Evolutionary conservation across 1,140 invertebrate genomes (phyloP).

Genomic region (Drosophila teissieri): DNA sequence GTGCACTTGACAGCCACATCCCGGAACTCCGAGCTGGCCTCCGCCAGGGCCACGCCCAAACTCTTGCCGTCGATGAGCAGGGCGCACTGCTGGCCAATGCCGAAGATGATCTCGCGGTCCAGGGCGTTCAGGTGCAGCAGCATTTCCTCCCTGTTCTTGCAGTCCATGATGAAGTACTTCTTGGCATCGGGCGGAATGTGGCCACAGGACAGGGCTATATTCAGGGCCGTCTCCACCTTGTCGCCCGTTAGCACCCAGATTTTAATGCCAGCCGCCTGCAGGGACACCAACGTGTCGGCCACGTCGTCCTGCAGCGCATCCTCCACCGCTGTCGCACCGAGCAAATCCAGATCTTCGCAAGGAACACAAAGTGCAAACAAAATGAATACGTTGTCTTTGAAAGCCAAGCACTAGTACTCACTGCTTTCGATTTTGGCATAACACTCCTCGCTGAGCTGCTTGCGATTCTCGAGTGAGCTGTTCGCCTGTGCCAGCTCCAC

Average conservation of each 20-base stretch:
- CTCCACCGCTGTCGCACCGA: constrained; percentile 93
- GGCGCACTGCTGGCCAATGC: constrained; percentile 64
- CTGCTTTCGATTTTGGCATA: constrained; percentile 79
- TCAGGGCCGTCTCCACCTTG: constrained; percentile 92
- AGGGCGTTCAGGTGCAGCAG: constrained; percentile 56
- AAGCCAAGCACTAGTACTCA: constrained; percentile 24
- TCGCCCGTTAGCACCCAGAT: constrained; percentile 93
- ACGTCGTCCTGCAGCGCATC: constrained; percentile 93
- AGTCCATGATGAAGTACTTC: constrained; percentile 86
- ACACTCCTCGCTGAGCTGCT: constrained; percentile 70
- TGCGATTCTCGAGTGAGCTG: constrained; percentile 77
- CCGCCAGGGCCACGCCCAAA: constrained; percentile 85
- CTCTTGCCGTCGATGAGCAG: constrained; percentile 89
- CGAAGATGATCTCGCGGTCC: constrained; percentile 51
- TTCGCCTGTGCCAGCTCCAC: constrained; percentile 68
- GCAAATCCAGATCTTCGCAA: constrained; percentile 86
- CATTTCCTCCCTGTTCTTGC: constrained; percentile 77
- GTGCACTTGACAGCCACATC: constrained; percentile 87
- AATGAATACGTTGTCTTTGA: too few species aligned
- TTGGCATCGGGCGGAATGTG: constrained; percentile 89
- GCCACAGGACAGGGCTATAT: constrained; percentile 90
- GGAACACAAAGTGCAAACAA: too few species aligned
- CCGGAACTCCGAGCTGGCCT: constrained; percentile 85
- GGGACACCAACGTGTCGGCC: constrained; percentile 89
- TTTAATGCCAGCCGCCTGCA: constrained; percentile 89